Base-by-base conservation (phyloP, 2,113 vertebrate genomes). In the Salminus brasiliensis region DNA sequence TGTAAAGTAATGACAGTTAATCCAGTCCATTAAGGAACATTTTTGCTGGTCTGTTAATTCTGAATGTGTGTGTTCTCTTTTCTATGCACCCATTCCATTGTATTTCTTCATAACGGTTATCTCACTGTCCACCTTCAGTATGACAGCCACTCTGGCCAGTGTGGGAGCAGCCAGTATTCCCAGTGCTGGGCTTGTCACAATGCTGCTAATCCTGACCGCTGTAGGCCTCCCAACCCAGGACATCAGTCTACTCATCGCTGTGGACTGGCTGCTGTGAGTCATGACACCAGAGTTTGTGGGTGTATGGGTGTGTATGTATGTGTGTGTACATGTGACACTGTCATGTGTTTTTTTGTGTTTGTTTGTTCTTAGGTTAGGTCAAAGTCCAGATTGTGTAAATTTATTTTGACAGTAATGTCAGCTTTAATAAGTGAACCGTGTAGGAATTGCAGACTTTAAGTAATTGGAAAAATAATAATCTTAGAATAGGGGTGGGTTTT, bases 201-300 rank as follows among this genome's bases (percentile, higher is more conserved):
- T 95, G 95, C 87, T 95, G 16, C 90, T 95, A 52, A 95, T 95
- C 86, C 87, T 95, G 76, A 95, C 94, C 0, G 94, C 95, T 0
- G 95, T 95, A 32, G 95, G 95, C 1, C 90, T 95, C 4, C 95
- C 95, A 0, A 95, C 95, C 1, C 93, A 95, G 85, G 95, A 95
- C 86, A 94, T 95, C 87, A 95, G 95, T 73, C 90, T 95, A 57
- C 93, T 95, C 68, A 93, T 95, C 21, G 95, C 94, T 11, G 95
- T 95, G 43, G 95, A 95, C 89, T 95, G 95, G 94, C 89, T 95
- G 69, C 89, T 95, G 95, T 95, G 91, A 95, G 95, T 94, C 25
- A 9, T 34, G 5, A 15, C 29, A 39, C 5, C 25, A 36, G 52
- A 60, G n/a, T 47, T 36, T 75, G 62, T 10, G 18, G 12, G 23